Base-by-base conservation (phyloP, 2,888 invertebrate species). In the Tenthredo livida region DNA sequence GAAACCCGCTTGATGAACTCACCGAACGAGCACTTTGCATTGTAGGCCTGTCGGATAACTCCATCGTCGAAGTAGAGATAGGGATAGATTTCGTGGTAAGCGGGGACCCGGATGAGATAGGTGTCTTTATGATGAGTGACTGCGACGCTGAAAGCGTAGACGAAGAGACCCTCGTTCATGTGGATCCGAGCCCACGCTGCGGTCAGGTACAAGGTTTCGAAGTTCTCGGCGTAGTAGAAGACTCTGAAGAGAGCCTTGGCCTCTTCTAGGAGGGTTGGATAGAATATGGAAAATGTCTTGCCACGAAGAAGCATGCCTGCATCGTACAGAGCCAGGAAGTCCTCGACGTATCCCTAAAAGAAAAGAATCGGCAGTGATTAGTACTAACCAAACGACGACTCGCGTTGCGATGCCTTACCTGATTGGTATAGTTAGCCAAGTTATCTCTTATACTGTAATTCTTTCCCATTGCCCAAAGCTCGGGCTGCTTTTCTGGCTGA, bases 31-130 rank as follows among this genome's bases (percentile, higher is more conserved):
- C 29, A 2, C 25, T 67, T 58, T 6, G 21, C 33, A 17, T 65
- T 25, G 37, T 67, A 88, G 1, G 89, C 89, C 70, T 91, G 88
- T 72, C 92, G 91, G 88, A 96, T 93, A 86, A 96, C 94, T 90
- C 96, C 95, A 86, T 94, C 94, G 90, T 96, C 95, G 93, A 96
- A 95, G 95, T 96, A 97, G 92, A 95, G 95, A 88, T 96, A 95
- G 2, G 97, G 97, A 91, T 96, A 95, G 87, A 96, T 94, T 93
- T 97, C 97, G 90, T 96, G 96, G 94, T 95, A 94, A 78, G 96
- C 95, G n/a, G 97, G 97, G 17, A 97, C 92, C 43, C 95, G 94
- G 86, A 97, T 94, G 86, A 95, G 95, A 89, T 95, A 94, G 86
- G 95, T 95, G 88, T 96, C 96, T 10, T 93, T 92, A 73, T 96